Base-by-base conservation (phyloP, 2,888 invertebrate species). In the Empis livida region DNA sequence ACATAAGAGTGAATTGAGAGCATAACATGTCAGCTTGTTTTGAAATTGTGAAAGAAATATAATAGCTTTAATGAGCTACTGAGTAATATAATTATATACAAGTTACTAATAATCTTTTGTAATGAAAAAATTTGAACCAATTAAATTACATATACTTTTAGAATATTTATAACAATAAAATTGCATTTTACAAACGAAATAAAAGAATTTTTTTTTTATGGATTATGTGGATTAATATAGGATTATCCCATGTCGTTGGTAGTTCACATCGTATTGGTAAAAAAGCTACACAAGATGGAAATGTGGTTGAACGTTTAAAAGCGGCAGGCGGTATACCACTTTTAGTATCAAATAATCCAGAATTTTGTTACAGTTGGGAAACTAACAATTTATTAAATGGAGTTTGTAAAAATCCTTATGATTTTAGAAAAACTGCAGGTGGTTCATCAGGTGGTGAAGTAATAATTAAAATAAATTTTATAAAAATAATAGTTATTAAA, bases 391-490 rank as follows among this genome's bases (percentile, higher is more conserved):
- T 80, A 44, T 71, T 90, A 1, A 78, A 80, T 35, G 93, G 94
- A 0, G 71, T 78, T 37, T 85, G 90, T 0, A 74, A 74, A 53
- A 95, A 95, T 71, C 91, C 95, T 0, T 89, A 91, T 63, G 79
- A 89, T 60, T 72, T 78, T 2, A 74, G 73, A 0, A 73, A 81
- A 55, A 87, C 79, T 0, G 72, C 82, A 1, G 94, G 92, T 0
- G 94, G 94, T 5, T 93, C 92, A 30, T 91, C 91, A 1, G 93
- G 93, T 32, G 88, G 87, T 10, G 89, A 90, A 75, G 88, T 84
- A 59, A 44, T 32, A 15, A 27, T 39, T 3, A 15, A 15, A 38
- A 15, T 13, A 2, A 17, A 17, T 30, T 30, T 38, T 17, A 35
- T 6, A 8, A 39, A 13, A 39, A 39, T 17, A 20, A 17, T 17